A percentile compares a stretch with the other conserved stretches of the same genome.
Conservation (phyloP, 2,888 invertebrate genomes). For the Clusia tigrina region DNA sequence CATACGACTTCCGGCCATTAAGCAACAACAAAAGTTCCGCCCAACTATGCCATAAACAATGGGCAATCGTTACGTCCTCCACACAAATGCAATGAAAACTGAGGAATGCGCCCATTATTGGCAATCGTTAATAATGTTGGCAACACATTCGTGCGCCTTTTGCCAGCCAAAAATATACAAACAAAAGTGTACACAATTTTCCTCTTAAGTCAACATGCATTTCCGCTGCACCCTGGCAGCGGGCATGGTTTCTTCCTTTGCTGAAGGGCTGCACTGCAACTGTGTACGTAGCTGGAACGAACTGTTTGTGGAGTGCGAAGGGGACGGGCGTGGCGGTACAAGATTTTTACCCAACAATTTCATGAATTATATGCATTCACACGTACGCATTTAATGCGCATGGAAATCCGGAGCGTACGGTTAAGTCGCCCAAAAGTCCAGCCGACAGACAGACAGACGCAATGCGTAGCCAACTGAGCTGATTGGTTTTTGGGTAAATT, state of each 20-base stretch:
- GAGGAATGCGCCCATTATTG: background rate
- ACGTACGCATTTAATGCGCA: conserved; percentile 32
- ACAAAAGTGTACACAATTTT: conserved; percentile 15
- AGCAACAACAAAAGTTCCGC: too few relatives aligned
- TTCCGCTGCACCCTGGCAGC: conserved; percentile 27
- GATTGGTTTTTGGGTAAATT: conserved; percentile 30
- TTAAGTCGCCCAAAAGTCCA: conserved; percentile 2
- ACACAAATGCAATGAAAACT: background rate
- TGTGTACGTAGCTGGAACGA: background rate
- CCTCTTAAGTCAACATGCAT: conserved; percentile 25
- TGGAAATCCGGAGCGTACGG: conserved; percentile 26
- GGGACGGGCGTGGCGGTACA: background rate
- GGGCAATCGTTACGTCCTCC: too few relatives aligned
- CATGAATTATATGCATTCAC: conserved; percentile 36
- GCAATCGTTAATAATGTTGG: conserved; percentile 7
- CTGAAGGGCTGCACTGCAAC: background rate
- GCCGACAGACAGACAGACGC: conserved; percentile 11
- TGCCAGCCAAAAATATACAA: background rate
- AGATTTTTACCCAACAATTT: conserved; percentile 22
- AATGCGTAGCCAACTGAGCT: conserved; percentile 10
- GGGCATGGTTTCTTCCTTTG: conserved; percentile 15
- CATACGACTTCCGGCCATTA: too few relatives aligned
- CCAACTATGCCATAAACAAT: too few relatives aligned
- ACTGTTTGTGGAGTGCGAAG: background rate
- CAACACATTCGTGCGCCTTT: background rate